phyloP scores from a whole-genome alignment of 2,797 vertebrate species.

The Sparidentex hasta region DNA sequence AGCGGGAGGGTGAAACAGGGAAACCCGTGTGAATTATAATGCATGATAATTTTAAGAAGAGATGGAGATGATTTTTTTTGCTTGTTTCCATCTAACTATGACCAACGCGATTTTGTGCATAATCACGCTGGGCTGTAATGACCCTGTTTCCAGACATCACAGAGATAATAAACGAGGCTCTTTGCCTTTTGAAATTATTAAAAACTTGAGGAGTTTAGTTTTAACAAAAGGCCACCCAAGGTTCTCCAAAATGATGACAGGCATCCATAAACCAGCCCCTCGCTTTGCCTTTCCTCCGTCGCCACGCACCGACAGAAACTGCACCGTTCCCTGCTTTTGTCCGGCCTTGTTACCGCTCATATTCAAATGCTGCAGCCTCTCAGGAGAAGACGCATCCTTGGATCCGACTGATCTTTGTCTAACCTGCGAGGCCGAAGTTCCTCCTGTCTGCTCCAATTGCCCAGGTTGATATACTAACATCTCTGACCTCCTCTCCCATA shows the following conservation, averaged over 20 bases:
- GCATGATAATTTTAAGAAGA: constrained; percentile 41
- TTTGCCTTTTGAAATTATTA: constrained; percentile 11
- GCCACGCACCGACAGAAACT: constrained; percentile 10
- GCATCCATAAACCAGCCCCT: background rate
- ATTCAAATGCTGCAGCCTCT: constrained; percentile 55
- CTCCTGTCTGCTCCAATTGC: constrained; percentile 47
- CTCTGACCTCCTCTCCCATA: constrained; percentile 34
- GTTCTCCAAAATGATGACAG: constrained; percentile 6
- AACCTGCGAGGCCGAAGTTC: constrained; percentile 40
- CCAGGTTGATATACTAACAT: constrained; percentile 32
- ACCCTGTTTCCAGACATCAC: constrained; percentile 1
- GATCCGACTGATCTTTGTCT: constrained; percentile 54
- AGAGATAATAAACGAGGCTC: background rate
- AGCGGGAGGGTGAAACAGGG: constrained; percentile 41
- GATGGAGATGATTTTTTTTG: constrained; percentile 16
- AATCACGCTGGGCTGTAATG: constrained; percentile 2
- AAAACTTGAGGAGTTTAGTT: constrained; percentile 5
- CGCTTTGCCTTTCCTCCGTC: constrained; percentile 10
- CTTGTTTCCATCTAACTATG: constrained; percentile 32
- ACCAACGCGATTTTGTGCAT: constrained; percentile 25
- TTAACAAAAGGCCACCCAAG: constrained; percentile 20
- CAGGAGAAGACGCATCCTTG: constrained; percentile 55
- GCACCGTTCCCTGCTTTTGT: constrained; percentile 34
- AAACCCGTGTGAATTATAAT: constrained; percentile 30
- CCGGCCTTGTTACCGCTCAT: constrained; percentile 40